Evolutionary conservation across 2,888 invertebrate genomes (phyloP), one percentile per base, ranked within the genome.

Genomic region (Cheilosia vulpina): DNA sequence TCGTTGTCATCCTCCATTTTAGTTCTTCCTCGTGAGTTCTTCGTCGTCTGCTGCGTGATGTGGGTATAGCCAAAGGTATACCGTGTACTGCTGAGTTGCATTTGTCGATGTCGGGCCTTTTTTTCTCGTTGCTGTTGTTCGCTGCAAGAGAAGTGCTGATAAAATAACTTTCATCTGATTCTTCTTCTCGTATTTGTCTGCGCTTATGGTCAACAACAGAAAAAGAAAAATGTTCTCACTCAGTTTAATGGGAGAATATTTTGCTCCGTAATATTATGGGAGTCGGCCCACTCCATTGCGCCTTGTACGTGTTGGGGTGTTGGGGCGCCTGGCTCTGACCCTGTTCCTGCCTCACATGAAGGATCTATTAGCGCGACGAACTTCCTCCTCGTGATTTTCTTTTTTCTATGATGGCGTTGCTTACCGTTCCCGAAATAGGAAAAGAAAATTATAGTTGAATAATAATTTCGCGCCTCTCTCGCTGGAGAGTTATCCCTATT

Each of bases 1-100:
- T 76, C 81, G 85, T 81, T 81, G 85, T 76, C 80, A 75, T 80
- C 57, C 57, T 76, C n/a, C 66, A 72, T 80, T 73, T 78, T 66
- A 7, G 57, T n/a, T 15, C 53, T 50, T 11, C 57, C 19, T 13
- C 21, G 21, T 17, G 38, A 52, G 62, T 47, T 13, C 31, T 41
- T 38, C 15, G 38, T 41, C 13, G 53, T 15, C 21, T 38, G 38
- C 7, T 34, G 15, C 65, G 4, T 47, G 17, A 21, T 47, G 17
- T 66, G 4, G 27, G 11, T 55, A 38, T 58, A 55, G 15, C 19
- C 7, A n/a, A 4, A 17, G 13, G 34, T 71, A 38, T 45, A 7
- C 34, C 3, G 38, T 69, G 38, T 41, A 52, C 66, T 60, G 81
- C 76, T 76, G 76, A 77, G 52, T 77, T 85, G 57, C 66, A 69